Conservation (phyloP, 2,797 vertebrate genomes). For the Malacoctenus gilli region DNA sequence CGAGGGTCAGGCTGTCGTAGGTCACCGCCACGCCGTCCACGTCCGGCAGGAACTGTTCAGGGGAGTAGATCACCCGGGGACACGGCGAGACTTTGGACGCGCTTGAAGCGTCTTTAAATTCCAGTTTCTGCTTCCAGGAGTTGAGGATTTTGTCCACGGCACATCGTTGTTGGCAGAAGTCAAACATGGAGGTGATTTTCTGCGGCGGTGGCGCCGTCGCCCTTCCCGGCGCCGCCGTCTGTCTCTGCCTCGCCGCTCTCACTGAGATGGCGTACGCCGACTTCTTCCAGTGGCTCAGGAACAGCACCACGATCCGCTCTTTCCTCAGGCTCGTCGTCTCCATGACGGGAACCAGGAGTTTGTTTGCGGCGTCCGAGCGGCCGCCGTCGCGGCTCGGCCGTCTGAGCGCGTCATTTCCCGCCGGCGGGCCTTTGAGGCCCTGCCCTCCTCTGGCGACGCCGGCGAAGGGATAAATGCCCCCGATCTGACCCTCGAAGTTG, state of each 20-base stretch:
- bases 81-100: constrained; percentile 49
- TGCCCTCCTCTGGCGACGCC: constrained; percentile 62
- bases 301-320: constrained; percentile 91
- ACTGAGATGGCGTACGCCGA: constrained; percentile 84
- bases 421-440: constrained; percentile 15
- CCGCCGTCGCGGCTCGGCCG: constrained; percentile 55
- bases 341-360: constrained; percentile 44
- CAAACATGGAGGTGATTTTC: constrained; percentile 70
- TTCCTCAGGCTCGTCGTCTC: constrained; percentile 87
- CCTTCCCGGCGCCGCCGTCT: constrained; percentile 10
- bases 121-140: constrained; percentile 82
- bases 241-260: constrained; percentile 72
- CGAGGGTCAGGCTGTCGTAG: constrained; percentile 88
- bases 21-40: constrained; percentile 76
- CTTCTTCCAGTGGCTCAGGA: constrained; percentile 94
- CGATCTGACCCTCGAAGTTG: constrained; percentile 86
- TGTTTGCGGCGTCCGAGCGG: constrained; percentile 8
- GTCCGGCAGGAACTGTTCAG: constrained; percentile 89
- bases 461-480: constrained; percentile 74
- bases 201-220: constrained; percentile 18
- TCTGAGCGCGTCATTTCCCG: constrained; percentile 54
- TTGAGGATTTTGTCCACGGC: constrained; percentile 85
- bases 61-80: constrained; percentile 78
- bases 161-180: constrained; percentile 82
- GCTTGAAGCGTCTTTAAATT: constrained; percentile 43